Evolutionary conservation across 64 coral and sea anemone genomes (phyloP).

Genomic region (Trachythela sp.): DNA sequence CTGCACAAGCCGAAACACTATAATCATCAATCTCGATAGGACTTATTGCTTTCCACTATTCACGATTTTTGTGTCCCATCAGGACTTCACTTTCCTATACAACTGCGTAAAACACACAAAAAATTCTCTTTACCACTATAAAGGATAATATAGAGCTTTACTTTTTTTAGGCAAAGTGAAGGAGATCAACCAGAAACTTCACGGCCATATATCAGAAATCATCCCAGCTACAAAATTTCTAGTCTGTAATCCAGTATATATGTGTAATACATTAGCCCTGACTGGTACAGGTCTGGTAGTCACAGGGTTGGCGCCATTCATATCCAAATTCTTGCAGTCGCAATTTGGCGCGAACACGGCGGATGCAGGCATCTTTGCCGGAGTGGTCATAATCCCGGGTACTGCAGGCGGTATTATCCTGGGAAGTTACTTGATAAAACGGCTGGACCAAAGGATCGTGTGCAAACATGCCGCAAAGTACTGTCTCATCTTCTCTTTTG

Average conservation of each 20-base stretch:
- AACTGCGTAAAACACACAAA: no score
- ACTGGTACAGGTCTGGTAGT: conserved; percentile 82
- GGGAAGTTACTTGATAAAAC: conserved; percentile 87
- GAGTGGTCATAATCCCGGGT: conserved; percentile 80
- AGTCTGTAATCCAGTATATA: conserved; percentile 68
- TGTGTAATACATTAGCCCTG: conserved; percentile 81
- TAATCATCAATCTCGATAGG: no score
- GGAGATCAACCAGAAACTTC: conserved; percentile 66
- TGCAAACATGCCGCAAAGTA: conserved; percentile 82
- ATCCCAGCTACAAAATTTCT: conserved; percentile 90
- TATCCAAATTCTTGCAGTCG: conserved; percentile 91
- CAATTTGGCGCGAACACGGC: conserved; percentile 51
- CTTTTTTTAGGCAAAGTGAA: not conserved
- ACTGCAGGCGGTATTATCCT: conserved; percentile 97
- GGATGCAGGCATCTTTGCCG: conserved; percentile 66
- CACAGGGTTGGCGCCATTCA: conserved; percentile 74
- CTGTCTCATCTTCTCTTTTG: conserved; percentile 89
- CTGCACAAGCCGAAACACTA: no score
- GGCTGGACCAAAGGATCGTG: conserved; percentile 64
- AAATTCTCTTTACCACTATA: no score
- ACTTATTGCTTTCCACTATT: no score
- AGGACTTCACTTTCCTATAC: no score
- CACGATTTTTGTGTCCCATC: no score
- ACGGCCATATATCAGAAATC: conserved; percentile 70
- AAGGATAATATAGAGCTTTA: no score